phyloP scores from a whole-genome alignment of 2,888 invertebrate species.

The Onthophagus sagittarius region DNA sequence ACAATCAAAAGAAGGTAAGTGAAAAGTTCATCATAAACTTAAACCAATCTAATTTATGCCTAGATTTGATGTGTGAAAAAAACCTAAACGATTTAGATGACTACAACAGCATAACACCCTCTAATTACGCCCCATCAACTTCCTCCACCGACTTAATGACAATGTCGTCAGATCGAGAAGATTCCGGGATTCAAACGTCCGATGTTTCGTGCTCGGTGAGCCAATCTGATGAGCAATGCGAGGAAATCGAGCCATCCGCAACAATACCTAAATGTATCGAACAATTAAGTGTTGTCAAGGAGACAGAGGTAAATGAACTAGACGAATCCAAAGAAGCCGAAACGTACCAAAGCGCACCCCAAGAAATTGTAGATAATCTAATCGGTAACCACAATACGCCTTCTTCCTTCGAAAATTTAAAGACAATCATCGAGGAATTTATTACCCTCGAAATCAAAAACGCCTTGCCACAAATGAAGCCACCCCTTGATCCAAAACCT shows the following conservation, averaged over 20 bases:
- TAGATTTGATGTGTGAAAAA: slow-evolving; percentile 40
- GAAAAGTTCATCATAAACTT: slow-evolving; percentile 48
- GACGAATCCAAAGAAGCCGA: slow-evolving; percentile 17
- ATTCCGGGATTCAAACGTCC: slow-evolving; percentile 75
- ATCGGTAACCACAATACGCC: neutral
- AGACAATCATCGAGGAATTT: slow-evolving; percentile 43
- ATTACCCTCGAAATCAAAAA: slow-evolving; percentile 48
- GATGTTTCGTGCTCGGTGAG: slow-evolving; percentile 71
- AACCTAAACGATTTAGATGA: slow-evolving; percentile 53
- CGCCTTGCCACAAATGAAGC: slow-evolving; percentile 33
- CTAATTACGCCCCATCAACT: slow-evolving; percentile 53
- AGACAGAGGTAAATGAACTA: slow-evolving; percentile 23
- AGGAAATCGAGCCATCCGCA: slow-evolving; percentile 45
- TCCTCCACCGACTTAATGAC: slow-evolving; percentile 59
- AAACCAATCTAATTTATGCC: slow-evolving; percentile 48
- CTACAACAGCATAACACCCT: slow-evolving; percentile 35
- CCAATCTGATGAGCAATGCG: slow-evolving; percentile 70
- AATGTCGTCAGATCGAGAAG: slow-evolving; percentile 63
- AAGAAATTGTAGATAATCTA: neutral
- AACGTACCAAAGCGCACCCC: neutral
- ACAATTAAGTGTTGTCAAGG: slow-evolving; percentile 35
- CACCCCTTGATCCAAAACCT: too few species aligned
- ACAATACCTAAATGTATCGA: slow-evolving; percentile 42
- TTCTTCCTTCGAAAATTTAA: slow-evolving; percentile 30
- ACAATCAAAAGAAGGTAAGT: slow-evolving; percentile 42